Conservation (phyloP, 2,797 vertebrate genomes). For the Synaphobranchus kaupii region DNA sequence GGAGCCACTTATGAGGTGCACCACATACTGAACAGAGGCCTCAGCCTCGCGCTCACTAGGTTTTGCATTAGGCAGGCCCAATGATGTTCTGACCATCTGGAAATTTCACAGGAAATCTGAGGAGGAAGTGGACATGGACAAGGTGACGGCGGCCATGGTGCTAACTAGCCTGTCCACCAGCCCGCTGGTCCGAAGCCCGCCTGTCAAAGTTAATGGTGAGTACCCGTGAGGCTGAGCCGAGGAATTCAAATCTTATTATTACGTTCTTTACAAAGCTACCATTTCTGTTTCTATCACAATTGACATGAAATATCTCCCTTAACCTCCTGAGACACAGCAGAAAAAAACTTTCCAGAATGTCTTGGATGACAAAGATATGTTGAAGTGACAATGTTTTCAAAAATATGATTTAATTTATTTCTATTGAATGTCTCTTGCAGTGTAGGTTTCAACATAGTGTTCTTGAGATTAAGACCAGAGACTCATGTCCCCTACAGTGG, state of each 20-base stretch:
- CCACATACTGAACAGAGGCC: not conserved
- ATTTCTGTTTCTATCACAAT: not conserved
- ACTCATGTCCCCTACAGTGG: too few species aligned
- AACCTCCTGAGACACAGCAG: not conserved
- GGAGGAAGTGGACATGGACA: constrained; percentile 93
- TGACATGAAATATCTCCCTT: not conserved
- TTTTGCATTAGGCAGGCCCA: not conserved
- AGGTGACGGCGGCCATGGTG: constrained; percentile 97
- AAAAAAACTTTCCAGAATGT: too few species aligned
- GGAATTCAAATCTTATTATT: too few species aligned
- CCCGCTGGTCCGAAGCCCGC: constrained; percentile 93
- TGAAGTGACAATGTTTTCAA: too few species aligned
- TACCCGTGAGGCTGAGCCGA: not conserved
- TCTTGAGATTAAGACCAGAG: too few species aligned
- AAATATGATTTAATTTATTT: too few species aligned
- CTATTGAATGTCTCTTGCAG: too few species aligned
- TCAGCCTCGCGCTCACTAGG: not conserved
- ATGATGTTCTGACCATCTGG: not conserved
- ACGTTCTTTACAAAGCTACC: too few species aligned
- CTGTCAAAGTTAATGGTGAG: constrained; percentile 89
- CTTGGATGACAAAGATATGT: too few species aligned
- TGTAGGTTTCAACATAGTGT: too few species aligned
- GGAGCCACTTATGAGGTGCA: not conserved
- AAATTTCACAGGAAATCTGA: constrained; percentile 80
- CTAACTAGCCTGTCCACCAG: constrained; percentile 96